phyloP scores from a whole-genome alignment of 1,140 invertebrate species.

The Heliothis virescens region DNA sequence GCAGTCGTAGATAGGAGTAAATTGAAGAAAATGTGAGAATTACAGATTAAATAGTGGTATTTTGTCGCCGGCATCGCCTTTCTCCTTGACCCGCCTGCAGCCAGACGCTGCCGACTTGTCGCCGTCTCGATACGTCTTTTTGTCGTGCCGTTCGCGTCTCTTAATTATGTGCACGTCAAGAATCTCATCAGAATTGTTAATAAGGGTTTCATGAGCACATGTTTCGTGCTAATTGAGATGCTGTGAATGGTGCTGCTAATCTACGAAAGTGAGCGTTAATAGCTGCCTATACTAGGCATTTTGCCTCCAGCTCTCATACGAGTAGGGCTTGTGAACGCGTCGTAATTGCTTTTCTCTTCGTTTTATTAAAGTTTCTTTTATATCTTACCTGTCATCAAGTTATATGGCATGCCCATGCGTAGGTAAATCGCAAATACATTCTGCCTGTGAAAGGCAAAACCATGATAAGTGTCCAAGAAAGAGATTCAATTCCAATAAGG shows the following conservation, averaged over 20 bases:
- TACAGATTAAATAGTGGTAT: conserved; percentile 49
- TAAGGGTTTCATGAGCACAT: conserved; percentile 31
- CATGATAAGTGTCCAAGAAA: not conserved
- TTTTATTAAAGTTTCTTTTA: not conserved
- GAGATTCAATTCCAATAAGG: not conserved
- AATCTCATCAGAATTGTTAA: conserved; percentile 45
- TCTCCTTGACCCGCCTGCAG: conserved; percentile 71
- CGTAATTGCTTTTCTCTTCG: not conserved
- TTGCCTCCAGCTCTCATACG: not conserved
- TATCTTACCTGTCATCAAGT: not conserved
- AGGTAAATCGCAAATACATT: not conserved
- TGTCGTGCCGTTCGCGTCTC: conserved; percentile 45
- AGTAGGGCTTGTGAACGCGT: not conserved
- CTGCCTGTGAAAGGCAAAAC: not conserved
- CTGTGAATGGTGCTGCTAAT: conserved; percentile 18
- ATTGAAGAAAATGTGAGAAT: conserved; percentile 50
- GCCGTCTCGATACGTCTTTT: conserved; percentile 49
- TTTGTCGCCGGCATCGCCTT: conserved; percentile 58
- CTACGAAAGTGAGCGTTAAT: conserved; percentile 23
- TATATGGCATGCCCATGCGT: not conserved
- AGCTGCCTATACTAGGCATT: not conserved
- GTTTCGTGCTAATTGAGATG: conserved; percentile 36
- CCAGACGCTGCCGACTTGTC: conserved; percentile 54
- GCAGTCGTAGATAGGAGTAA: conserved; percentile 1
- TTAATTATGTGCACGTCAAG: conserved; percentile 48